phyloP scores from a whole-genome alignment of 2,888 invertebrate genomes.

The Hypena proboscidalis region DNA sequence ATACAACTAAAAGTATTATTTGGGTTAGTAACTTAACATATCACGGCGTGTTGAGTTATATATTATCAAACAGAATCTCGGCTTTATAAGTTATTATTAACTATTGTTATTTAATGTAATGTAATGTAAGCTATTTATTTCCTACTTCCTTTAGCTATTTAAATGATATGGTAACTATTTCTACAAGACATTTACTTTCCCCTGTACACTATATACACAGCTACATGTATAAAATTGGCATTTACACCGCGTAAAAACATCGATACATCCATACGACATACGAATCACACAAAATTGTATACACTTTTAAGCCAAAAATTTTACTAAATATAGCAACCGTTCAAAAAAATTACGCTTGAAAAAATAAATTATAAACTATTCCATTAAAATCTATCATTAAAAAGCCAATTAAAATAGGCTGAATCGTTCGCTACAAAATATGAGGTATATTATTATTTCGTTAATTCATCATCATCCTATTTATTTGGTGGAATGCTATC shows the following conservation, averaged over 20 bases:
- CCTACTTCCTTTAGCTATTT: too few relatives aligned
- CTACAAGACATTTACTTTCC: conserved; percentile 49
- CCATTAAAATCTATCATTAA: too few relatives aligned
- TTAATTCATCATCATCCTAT: conserved; percentile 39
- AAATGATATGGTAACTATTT: conserved; percentile 8
- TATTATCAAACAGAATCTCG: too few relatives aligned
- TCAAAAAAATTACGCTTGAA: conserved; percentile 35
- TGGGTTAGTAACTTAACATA: too few relatives aligned
- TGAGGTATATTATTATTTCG: conserved; percentile 81
- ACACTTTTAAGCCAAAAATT: too few relatives aligned
- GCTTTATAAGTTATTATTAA: too few relatives aligned
- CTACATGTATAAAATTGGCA: conserved; percentile 56
- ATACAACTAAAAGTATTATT: too few relatives aligned
- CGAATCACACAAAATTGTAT: conserved; percentile 25
- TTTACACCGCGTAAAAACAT: conserved; percentile 44
- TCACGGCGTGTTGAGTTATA: too few relatives aligned
- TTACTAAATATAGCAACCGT: conserved; percentile 47
- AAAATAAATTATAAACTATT: conserved; percentile 44
- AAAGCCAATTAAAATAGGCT: conserved; percentile 62
- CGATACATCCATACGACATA: conserved; percentile 30
- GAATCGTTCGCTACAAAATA: conserved; percentile 70
- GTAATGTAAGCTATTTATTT: too few relatives aligned
- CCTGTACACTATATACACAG: conserved; percentile 60
- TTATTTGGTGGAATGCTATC: conserved; percentile 58
- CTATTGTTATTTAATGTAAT: too few relatives aligned